Percentiles rank a stretch among this genome's conserved stretches.
phyloP scores from a whole-genome alignment of 2,888 invertebrate species.

The Drosophila putrida region DNA sequence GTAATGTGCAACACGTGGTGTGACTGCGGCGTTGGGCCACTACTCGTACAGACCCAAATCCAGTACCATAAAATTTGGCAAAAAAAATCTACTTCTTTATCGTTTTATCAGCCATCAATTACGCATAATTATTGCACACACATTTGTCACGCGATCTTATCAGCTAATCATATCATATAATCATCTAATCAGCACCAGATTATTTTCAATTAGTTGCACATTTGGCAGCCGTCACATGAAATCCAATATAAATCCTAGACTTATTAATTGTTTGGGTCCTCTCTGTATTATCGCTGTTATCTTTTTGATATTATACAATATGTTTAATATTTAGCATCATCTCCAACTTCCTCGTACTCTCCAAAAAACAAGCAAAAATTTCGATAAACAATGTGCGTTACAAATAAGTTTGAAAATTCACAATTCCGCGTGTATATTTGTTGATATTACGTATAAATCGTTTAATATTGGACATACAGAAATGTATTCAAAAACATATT shows the following conservation, averaged over 20 bases:
- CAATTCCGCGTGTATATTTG: conserved; percentile 5
- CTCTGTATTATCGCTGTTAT: conserved; percentile 53
- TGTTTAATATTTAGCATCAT: conserved; percentile 36
- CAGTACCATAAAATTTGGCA: conserved; percentile 19
- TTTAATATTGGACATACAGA: background rate
- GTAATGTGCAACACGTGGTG: conserved; percentile 76
- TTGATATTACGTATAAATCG: background rate
- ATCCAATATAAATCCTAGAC: conserved; percentile 73
- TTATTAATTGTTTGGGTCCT: conserved; percentile 47
- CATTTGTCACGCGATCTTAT: conserved; percentile 54
- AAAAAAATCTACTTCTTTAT: conserved; percentile 35
- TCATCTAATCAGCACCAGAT: conserved; percentile 66
- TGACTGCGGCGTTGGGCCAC: background rate
- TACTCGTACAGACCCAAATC: conserved; percentile 10
- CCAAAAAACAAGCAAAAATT: conserved; percentile 11
- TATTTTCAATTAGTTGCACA: conserved; percentile 73
- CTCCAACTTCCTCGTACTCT: conserved; percentile 5
- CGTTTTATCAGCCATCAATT: conserved; percentile 71
- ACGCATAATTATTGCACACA: conserved; percentile 69
- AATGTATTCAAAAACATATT: background rate
- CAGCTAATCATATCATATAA: conserved; percentile 33
- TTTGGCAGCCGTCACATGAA: conserved; percentile 61
- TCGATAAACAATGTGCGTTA: background rate
- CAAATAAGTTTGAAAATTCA: conserved; percentile 19
- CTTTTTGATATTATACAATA: conserved; percentile 56